phyloP scores from a whole-genome alignment of 2,113 vertebrate species.

The Struthio camelus region DNA sequence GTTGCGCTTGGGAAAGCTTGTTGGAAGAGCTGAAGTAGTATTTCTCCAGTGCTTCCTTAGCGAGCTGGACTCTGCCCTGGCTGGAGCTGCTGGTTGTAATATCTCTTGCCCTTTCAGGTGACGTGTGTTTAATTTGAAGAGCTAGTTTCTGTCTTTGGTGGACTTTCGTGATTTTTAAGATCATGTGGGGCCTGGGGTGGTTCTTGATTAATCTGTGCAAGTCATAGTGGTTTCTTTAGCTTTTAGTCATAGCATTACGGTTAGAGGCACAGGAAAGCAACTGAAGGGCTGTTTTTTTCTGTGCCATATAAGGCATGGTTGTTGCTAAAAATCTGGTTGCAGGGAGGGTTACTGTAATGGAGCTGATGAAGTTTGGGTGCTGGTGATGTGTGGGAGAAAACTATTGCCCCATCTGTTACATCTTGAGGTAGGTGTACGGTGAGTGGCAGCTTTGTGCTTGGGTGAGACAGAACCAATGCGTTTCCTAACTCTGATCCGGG shows the following conservation, averaged over 20 bases:
- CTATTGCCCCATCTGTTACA: rapidly evolving
- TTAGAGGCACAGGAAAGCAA: rapidly evolving
- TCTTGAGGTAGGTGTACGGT: rapidly evolving
- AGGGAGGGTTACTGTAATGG: not conserved
- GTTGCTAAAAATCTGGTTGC: not conserved
- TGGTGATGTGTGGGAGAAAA: not conserved
- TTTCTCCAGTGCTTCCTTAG: not conserved
- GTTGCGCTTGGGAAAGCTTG: not conserved
- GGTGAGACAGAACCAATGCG: not conserved
- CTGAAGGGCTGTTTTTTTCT: not conserved
- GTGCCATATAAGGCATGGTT: rapidly evolving
- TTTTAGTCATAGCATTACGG: not conserved
- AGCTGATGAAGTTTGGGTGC: not conserved
- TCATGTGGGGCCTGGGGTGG: not conserved
- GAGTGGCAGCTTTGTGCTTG: not conserved
- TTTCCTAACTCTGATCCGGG: not conserved
- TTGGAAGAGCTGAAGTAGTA: too few species aligned
- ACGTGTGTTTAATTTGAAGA: too few species aligned
- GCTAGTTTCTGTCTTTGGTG: not conserved
- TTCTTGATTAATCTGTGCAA: rapidly evolving
- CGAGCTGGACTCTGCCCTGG: not conserved
- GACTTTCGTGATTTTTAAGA: not conserved
- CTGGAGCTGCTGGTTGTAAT: not conserved
- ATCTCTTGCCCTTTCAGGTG: not conserved
- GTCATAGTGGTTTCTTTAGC: not conserved